These are phyloP conservation scores for Proisotoma minuta DNA, from an alignment of 2,888 invertebrate genomes.

Conservation along the genomic window DNA sequence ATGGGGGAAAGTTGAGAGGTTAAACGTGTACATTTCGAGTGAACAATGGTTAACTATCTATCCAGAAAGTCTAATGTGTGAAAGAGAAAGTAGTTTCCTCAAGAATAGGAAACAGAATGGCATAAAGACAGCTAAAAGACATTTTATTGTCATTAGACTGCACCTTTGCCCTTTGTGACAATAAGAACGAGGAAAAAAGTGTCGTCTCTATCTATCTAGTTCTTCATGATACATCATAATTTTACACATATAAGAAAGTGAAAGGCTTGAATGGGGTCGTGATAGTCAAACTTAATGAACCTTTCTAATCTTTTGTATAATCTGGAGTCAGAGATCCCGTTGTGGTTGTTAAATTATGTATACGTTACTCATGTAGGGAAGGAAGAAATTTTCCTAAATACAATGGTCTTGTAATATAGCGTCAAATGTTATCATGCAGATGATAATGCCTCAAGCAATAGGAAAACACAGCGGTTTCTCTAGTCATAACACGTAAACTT, in stretches of 20 bases:
- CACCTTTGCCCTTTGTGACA: neutral
- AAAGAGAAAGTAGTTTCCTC: neutral
- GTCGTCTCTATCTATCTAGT: no score
- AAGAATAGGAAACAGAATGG: neutral
- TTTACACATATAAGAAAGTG: neutral
- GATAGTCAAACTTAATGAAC: slow-evolving; percentile 7
- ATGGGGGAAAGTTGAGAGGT: no score
- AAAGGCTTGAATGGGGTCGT: neutral
- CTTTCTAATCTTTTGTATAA: slow-evolving; percentile 4
- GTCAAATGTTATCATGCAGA: neutral
- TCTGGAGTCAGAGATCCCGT: neutral
- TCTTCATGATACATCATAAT: no score
- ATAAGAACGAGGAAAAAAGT: neutral
- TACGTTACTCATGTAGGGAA: no score
- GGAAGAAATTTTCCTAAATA: no score
- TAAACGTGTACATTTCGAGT: no score
- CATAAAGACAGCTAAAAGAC: no score
- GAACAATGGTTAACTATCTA: no score
- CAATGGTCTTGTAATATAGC: slow-evolving; percentile 4
- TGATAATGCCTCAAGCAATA: slow-evolving; percentile 5
- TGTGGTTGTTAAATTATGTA: slow-evolving; percentile 1
- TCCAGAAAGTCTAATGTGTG: no score
- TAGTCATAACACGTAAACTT: neutral
- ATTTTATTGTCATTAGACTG: slow-evolving; percentile 8
- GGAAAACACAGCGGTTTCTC: neutral